Evolutionary conservation across 2,797 vertebrate species (phyloP).

Genomic region (Alauda arvensis): DNA sequence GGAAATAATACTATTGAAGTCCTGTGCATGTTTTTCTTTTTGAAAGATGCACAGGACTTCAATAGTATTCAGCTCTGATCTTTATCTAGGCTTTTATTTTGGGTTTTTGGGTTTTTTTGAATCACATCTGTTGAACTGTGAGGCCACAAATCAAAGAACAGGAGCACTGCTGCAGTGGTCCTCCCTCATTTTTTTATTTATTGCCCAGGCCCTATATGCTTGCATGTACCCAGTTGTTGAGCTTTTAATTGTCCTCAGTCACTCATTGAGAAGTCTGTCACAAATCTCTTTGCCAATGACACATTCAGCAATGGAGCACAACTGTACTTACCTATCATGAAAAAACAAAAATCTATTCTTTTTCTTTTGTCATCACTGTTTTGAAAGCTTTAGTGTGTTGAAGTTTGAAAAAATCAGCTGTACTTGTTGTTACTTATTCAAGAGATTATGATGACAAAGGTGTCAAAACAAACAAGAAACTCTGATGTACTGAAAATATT

Average conservation of each 20-base stretch:
- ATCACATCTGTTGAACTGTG: neutral
- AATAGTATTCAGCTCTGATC: neutral
- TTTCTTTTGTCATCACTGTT: neutral
- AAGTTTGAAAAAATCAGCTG: neutral
- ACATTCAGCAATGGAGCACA: neutral
- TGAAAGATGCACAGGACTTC: neutral
- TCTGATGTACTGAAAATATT: neutral
- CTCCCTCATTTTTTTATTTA: neutral
- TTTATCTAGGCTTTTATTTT: neutral
- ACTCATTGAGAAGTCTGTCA: neutral
- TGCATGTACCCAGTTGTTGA: neutral
- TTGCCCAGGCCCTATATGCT: neutral
- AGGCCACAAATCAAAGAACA: neutral
- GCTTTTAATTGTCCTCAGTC: neutral
- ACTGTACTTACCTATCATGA: neutral
- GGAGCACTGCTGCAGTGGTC: neutral
- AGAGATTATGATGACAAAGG: neutral
- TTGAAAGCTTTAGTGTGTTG: neutral
- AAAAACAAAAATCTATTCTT: neutral
- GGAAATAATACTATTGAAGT: neutral
- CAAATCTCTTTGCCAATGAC: neutral
- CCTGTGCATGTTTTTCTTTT: neutral
- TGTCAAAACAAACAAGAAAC: conserved; percentile 11
- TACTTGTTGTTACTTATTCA: neutral
- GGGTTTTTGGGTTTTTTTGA: neutral